A percentile compares a stretch with the other conserved stretches of the same genome.
Conservation (phyloP, 37 sponge, comb jelly and placozoan species). For the Ephydatia muelleri region DNA sequence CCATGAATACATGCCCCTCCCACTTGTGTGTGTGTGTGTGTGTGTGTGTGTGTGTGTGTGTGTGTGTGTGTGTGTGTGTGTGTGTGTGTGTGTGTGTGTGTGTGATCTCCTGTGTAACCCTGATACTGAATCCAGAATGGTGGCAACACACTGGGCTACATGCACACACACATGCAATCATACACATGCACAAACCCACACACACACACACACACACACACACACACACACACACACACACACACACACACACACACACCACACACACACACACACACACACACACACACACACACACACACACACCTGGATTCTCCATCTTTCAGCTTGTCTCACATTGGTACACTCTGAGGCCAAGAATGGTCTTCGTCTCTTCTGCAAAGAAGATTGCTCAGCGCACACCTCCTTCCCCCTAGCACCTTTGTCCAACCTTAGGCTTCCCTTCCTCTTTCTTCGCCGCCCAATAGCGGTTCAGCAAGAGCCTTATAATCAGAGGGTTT, state of each 20-base stretch:
- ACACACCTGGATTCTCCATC: conserved; percentile 73
- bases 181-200: neutral
- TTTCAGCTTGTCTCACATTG: conserved; percentile 77
- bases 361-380: conserved; percentile 71
- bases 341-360: conserved; percentile 90
- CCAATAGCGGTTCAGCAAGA: conserved; percentile 81
- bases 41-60: too few species aligned
- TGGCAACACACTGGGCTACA: too few species aligned
- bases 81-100: too few species aligned
- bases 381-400: neutral
- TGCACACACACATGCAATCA: too few species aligned
- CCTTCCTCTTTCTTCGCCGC: conserved; percentile 75
- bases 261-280: neutral
- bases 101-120: too few species aligned
- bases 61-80: too few species aligned
- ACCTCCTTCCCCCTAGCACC: neutral
- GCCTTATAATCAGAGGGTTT: conserved; percentile 21
- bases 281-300: neutral
- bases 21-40: too few species aligned
- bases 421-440: conserved; percentile 32
- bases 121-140: too few species aligned
- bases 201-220: neutral
- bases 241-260: neutral
- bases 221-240: neutral
- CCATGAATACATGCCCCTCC: too few species aligned